phyloP scores from a whole-genome alignment of 1,140 invertebrate genomes.

The Sinella curviseta region DNA sequence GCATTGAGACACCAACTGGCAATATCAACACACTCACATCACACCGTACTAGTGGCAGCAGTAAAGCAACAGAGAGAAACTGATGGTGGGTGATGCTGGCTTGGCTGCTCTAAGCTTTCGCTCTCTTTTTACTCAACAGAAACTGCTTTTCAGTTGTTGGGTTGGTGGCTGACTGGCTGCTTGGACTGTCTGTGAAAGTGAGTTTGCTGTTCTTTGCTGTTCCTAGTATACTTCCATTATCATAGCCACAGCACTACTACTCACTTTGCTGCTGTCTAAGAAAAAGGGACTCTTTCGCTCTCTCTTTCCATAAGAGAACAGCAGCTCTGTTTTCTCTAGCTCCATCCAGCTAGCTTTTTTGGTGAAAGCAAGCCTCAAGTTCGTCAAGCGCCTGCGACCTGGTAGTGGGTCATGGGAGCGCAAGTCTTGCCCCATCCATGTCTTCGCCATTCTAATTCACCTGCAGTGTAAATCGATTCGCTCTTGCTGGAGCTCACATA shows the following conservation, averaged over 20 bases:
- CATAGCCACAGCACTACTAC: not conserved
- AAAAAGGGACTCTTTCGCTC: constrained; percentile 10
- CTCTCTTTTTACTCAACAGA: no score
- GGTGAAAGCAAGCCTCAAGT: constrained; percentile 24
- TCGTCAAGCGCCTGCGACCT: constrained; percentile 41
- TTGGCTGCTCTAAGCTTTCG: no score
- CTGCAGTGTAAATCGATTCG: constrained; percentile 47
- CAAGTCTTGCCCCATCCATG: constrained; percentile 42
- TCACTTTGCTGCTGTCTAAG: not conserved
- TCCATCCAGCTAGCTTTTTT: not conserved
- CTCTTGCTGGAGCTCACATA: not conserved
- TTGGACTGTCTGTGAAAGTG: no score
- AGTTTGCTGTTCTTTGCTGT: no score
- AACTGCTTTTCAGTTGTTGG: no score
- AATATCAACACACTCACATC: no score
- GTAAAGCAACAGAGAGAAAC: no score
- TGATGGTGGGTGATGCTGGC: no score
- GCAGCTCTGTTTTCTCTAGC: not conserved
- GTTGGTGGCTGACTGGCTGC: no score
- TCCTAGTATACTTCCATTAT: no score
- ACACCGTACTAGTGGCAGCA: no score
- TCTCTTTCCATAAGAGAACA: not conserved
- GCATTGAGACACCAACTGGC: no score
- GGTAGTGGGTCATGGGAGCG: constrained; percentile 39
- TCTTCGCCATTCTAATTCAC: constrained; percentile 46